Evolutionary conservation across 2,888 invertebrate genomes (phyloP).

Genomic region (Erpobdella octoculata): DNA sequence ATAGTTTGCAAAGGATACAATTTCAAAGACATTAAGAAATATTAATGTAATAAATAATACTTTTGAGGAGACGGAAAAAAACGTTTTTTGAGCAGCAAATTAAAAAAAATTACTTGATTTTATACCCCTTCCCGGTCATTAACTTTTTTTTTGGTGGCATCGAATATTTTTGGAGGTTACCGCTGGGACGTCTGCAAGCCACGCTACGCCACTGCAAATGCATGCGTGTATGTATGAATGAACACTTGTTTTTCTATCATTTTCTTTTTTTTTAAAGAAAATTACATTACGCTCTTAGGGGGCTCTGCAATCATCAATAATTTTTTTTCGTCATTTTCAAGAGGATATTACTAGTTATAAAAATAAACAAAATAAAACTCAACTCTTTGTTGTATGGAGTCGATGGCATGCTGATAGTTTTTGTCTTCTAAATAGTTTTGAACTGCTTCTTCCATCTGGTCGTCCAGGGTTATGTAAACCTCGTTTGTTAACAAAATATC

Average conservation of each 20-base stretch:
- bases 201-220: background rate
- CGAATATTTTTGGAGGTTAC: no score
- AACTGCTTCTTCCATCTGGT: conserved; percentile 26
- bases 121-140: no score
- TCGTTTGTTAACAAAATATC: background rate
- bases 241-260: background rate
- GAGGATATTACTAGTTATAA: background rate
- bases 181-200: background rate
- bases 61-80: no score
- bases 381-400: conserved; percentile 29
- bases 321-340: no score
- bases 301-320: no score
- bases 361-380: background rate
- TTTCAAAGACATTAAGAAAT: no score
- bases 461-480: conserved; percentile 20
- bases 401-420: conserved; percentile 14
- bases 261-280: background rate
- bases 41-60: no score
- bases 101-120: no score
- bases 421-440: conserved; percentile 17
- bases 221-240: background rate
- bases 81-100: no score
- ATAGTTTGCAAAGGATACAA: no score
- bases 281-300: no score
- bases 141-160: no score